Percentiles rank a stretch among this genome's conserved stretches.
Evolutionary conservation across 2,888 invertebrate species (phyloP).

Genomic region (Neoitamus cyanurus): DNA sequence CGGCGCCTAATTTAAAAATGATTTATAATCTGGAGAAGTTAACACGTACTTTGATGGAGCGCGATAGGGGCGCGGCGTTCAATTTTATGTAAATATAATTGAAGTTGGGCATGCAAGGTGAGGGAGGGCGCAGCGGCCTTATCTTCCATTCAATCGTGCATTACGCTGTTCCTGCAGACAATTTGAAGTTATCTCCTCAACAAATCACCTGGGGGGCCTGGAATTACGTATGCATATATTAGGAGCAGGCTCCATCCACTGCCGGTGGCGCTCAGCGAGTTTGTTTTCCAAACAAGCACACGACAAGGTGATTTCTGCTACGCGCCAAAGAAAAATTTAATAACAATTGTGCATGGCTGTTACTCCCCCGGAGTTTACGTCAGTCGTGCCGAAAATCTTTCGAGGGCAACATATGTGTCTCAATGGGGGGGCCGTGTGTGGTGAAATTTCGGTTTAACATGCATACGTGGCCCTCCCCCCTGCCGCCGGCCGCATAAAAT

Average conservation of each 20-base stretch:
- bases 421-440: neutral
- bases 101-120: neutral
- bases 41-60: constrained; percentile 1
- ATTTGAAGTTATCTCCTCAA: neutral
- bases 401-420: neutral
- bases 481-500: neutral
- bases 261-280: neutral
- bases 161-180: neutral
- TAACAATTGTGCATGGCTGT: constrained; percentile 1
- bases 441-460: neutral
- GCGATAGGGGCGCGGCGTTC: neutral
- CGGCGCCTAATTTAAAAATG: neutral
- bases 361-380: neutral
- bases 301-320: neutral
- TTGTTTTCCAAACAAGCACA: neutral
- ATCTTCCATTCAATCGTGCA: neutral
- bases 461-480: neutral
- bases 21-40: neutral
- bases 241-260: neutral
- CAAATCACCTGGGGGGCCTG: neutral
- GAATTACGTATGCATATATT: constrained; percentile 5
- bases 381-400: neutral
- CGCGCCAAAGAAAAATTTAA: neutral
- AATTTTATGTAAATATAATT: constrained; percentile 1
- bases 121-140: neutral